These are phyloP conservation scores for Schlechtendalia chinensis DNA, from an alignment of 1,140 invertebrate species.

Conservation along the genomic window DNA sequence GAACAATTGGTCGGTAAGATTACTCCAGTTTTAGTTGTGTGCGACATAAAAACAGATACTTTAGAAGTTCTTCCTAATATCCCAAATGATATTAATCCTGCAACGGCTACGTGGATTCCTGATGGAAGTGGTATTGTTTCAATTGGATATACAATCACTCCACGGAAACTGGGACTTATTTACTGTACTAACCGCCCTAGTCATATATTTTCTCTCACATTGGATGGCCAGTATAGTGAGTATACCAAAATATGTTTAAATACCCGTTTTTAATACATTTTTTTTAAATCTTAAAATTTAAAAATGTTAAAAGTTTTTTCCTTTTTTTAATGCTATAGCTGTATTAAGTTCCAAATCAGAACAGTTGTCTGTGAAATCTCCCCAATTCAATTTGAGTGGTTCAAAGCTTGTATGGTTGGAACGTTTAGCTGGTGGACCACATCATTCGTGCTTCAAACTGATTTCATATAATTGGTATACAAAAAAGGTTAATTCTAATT, in stretches of 20 bases:
- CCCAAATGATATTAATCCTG: constrained; percentile 69
- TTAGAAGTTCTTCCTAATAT: constrained; percentile 63
- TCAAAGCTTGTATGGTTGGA: constrained; percentile 68
- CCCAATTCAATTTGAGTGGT: constrained; percentile 63
- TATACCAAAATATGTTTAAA: constrained; percentile 45
- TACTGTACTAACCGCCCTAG: constrained; percentile 78
- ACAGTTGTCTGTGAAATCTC: constrained; percentile 62
- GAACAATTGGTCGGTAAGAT: constrained; percentile 76
- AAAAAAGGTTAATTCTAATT: too few species aligned
- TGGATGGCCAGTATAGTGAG: constrained; percentile 64
- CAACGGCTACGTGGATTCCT: constrained; percentile 69
- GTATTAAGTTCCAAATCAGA: constrained; percentile 52
- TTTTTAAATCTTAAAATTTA: too few species aligned
- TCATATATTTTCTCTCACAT: constrained; percentile 64
- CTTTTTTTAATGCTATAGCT: constrained; percentile 24
- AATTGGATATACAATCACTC: constrained; percentile 70
- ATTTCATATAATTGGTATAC: constrained; percentile 58
- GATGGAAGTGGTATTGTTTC: constrained; percentile 71
- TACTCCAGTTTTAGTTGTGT: constrained; percentile 69
- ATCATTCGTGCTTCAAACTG: constrained; percentile 64
- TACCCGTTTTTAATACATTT: too few species aligned
- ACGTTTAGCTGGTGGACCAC: constrained; percentile 62
- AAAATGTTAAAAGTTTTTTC: too few species aligned
- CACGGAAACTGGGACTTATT: constrained; percentile 74
- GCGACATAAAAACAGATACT: constrained; percentile 65